These are phyloP conservation scores for Lipotes vexillifer DNA, from an alignment of 2,113 vertebrate genomes.

Conservation along the genomic window DNA sequence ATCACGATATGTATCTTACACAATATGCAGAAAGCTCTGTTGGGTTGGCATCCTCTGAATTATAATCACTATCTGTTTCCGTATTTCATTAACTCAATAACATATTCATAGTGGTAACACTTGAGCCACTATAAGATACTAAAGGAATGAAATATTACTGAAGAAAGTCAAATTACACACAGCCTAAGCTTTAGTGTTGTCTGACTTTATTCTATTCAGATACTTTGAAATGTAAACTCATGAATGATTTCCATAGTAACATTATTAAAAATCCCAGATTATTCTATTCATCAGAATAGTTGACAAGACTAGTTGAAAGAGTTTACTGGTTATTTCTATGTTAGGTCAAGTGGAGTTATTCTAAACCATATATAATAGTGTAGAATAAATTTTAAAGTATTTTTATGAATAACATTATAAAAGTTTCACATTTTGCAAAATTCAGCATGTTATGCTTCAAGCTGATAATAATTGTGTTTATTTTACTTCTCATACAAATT, in stretches of 20 bases:
- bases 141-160: background rate
- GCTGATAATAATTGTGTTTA: background rate
- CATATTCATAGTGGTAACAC: background rate
- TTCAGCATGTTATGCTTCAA: background rate
- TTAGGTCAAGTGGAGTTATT: conserved; percentile 11
- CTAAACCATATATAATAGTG: background rate
- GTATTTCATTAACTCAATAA: background rate
- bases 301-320: background rate
- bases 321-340: conserved; percentile 2
- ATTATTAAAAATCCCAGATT: background rate
- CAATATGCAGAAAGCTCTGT: background rate
- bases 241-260: conserved; percentile 7
- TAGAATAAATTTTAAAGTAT: background rate
- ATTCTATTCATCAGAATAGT: background rate
- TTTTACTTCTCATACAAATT: background rate
- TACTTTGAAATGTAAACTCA: background rate
- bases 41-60: background rate
- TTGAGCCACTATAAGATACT: background rate
- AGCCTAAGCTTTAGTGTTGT: background rate
- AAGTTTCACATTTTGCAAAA: conserved; percentile 16
- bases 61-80: background rate
- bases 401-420: background rate
- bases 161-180: background rate
- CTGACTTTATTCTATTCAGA: background rate
- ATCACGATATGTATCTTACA: background rate